Conservation (phyloP, 64 coral and sea anemone species). For the Actinia equina region DNA sequence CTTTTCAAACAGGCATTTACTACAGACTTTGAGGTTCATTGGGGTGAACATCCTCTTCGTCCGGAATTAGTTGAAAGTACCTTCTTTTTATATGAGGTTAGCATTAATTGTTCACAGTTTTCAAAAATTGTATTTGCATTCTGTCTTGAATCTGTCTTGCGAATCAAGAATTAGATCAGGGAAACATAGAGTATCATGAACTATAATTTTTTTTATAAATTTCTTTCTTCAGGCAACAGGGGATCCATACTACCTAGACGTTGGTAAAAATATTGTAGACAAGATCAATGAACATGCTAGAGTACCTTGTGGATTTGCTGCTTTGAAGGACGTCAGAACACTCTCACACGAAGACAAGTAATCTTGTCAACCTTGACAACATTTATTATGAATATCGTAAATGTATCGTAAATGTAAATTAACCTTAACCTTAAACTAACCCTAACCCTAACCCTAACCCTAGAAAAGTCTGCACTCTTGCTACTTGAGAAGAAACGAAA, state of each 20-base stretch:
- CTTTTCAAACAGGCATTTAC: conserved; percentile 73
- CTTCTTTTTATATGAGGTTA: conserved; percentile 91
- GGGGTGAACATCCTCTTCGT: conserved; percentile 90
- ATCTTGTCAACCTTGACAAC: no score
- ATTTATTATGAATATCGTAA: no score
- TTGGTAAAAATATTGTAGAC: conserved; percentile 87
- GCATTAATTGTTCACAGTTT: no score
- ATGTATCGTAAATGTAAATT: no score
- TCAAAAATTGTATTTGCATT: no score
- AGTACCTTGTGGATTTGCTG: conserved; percentile 98
- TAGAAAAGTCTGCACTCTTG: no score
- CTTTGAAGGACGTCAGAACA: conserved; percentile 89
- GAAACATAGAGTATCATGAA: no score
- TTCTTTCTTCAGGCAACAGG: conserved; percentile 61
- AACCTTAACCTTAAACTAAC: no score
- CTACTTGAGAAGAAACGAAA: no score
- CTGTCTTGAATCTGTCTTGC: no score
- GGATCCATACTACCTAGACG: conserved; percentile 95
- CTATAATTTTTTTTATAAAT: neutral
- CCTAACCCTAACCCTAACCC: no score
- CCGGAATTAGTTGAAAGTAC: conserved; percentile 98
- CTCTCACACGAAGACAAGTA: conserved; percentile 99
- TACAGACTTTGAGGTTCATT: conserved; percentile 98
- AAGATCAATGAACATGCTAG: conserved; percentile 98
- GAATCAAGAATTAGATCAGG: no score